Base-by-base conservation (phyloP, 2,797 vertebrate species). In the Acipenser transmontanus region DNA sequence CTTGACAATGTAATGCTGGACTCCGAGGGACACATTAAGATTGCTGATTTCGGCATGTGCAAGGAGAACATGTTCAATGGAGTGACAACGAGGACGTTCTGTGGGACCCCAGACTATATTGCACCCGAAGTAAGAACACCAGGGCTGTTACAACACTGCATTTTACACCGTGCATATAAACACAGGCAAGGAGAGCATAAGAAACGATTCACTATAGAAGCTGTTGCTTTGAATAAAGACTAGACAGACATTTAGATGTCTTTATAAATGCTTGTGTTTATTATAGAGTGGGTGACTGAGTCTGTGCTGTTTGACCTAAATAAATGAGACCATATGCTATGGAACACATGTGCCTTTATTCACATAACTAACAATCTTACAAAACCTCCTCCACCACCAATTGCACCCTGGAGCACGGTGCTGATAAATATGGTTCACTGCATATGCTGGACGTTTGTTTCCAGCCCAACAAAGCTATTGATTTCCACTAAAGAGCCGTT, bases 31-130 rank as follows among this genome's bases (percentile, higher is more conserved):
- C 97, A 99, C 78, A 99, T 99, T 69, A 99, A 99, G 84, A 98
- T 99, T 4, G 95, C 97, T 7, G 97, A 99, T 81, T 99, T 98
- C 12, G 97, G 97, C 67, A 99, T 99, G 97, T 99, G 97, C 79
- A 99, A 99, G 81, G 97, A 99, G 47, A 93, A 93, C 76, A 95
- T 99, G 85, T 11, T 67, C 3, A 88, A 98, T 0, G 93, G 87
- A 17, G 93, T 95, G 71, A 89, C 83, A 3, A 99, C 97, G 0
- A 90, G 96, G 77, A 99, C 97, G 69, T 99, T 99, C 90, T 99
- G 97, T 11, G 97, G 97, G 67, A 98, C 97, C 64, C 96, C 97
- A 0, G 97, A 99, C 84, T 98, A 99, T 84, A 99, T 98, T 7
- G 95, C 97, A 50, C 97, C 97, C 0, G 97, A 99, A 94, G 97